phyloP scores from a whole-genome alignment of 1,140 invertebrate species.

The Rhagoletis zephyria region DNA sequence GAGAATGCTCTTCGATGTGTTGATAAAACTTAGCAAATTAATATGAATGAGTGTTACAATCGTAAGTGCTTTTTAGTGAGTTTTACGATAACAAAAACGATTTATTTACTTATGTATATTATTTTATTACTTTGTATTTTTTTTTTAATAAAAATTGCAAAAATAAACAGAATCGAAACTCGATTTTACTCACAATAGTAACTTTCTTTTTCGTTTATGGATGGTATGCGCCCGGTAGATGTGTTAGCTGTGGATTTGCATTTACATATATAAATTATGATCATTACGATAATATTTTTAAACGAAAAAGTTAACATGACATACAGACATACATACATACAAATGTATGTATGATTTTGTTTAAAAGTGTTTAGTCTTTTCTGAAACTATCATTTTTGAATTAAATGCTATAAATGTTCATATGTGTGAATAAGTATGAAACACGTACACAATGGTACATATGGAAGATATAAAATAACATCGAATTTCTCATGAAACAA shows the following conservation, averaged over 20 bases:
- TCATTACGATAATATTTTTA: slow-evolving; percentile 39
- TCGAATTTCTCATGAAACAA: too few relatives aligned
- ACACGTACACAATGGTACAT: too few relatives aligned
- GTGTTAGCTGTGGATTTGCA: slow-evolving; percentile 76
- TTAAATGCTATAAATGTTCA: too few relatives aligned
- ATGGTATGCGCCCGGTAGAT: slow-evolving; percentile 75
- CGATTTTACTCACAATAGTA: slow-evolving; percentile 78
- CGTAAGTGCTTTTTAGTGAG: slow-evolving; percentile 45
- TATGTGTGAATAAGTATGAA: too few relatives aligned
- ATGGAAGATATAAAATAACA: too few relatives aligned
- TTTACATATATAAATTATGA: slow-evolving; percentile 56
- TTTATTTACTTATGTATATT: background rate
- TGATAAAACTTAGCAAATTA: background rate
- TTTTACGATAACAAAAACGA: slow-evolving; percentile 41
- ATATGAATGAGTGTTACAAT: slow-evolving; percentile 38
- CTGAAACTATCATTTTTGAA: too few relatives aligned
- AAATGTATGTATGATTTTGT: background rate
- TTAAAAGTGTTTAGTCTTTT: too few relatives aligned
- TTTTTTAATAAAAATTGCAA: slow-evolving; percentile 12
- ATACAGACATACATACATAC: background rate
- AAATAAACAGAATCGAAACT: slow-evolving; percentile 34
- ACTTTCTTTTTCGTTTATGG: slow-evolving; percentile 77
- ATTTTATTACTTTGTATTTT: background rate
- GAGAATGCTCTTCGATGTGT: background rate
- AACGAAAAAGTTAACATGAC: slow-evolving; percentile 35